Conservation (phyloP, 2,113 vertebrate genomes). For the Pterocles gutturalis region DNA sequence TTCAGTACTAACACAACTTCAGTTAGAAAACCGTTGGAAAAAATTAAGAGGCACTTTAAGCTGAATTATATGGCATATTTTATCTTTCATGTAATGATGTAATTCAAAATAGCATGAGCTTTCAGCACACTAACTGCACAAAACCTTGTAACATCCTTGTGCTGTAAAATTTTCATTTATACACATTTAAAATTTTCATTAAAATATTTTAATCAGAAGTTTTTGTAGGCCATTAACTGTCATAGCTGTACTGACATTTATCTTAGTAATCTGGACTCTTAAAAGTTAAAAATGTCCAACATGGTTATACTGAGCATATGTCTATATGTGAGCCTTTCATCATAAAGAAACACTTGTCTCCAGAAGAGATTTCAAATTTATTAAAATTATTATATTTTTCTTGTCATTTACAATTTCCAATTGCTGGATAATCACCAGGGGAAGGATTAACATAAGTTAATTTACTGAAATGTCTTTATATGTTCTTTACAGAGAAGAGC, state of each 20-base stretch:
- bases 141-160: background rate
- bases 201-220: background rate
- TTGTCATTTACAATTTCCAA: background rate
- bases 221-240: background rate
- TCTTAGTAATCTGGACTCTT: background rate
- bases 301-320: background rate
- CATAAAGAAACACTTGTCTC: background rate
- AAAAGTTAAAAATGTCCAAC: background rate
- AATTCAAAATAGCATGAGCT: background rate
- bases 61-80: background rate
- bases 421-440: background rate
- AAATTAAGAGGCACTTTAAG: background rate
- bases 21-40: background rate
- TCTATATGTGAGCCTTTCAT: background rate
- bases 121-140: background rate
- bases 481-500: background rate
- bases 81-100: background rate
- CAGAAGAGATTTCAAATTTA: background rate
- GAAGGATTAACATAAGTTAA: background rate
- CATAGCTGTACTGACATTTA: background rate
- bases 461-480: background rate
- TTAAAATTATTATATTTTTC: background rate
- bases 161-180: background rate
- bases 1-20: background rate
- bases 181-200: background rate